Evolutionary conservation across 2,797 vertebrate species (phyloP).

Genomic region (Enteromius thamalakanensis): DNA sequence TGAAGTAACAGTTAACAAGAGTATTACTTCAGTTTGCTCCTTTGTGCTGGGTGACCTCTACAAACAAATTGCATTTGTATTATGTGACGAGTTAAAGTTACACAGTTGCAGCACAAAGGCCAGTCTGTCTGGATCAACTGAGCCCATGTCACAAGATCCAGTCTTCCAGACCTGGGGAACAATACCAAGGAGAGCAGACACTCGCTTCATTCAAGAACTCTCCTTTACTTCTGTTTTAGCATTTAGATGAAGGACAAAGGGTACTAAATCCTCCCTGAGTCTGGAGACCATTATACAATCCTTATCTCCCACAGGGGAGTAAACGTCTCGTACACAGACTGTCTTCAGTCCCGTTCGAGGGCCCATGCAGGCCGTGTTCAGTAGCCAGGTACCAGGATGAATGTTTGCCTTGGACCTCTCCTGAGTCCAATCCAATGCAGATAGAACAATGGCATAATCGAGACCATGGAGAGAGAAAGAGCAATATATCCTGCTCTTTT

Average conservation of each 20-base stretch:
- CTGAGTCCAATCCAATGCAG: conserved; percentile 18
- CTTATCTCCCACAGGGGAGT: conserved; percentile 67
- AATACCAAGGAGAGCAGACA: conserved; percentile 72
- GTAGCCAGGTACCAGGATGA: conserved; percentile 40
- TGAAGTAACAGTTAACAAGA: conserved; percentile 24
- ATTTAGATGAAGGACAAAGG: conserved; percentile 73
- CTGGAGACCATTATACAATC: conserved; percentile 64
- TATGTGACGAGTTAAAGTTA: conserved; percentile 69
- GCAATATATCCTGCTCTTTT: conserved; percentile 15
- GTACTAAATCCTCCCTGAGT: conserved; percentile 65
- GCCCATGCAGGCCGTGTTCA: conserved; percentile 10
- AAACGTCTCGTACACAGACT: conserved; percentile 57
- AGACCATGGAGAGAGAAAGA: conserved; percentile 4
- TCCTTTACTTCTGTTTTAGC: conserved; percentile 71
- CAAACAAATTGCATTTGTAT: conserved; percentile 60
- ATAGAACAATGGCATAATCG: conserved; percentile 41
- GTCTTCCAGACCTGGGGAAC: conserved; percentile 72
- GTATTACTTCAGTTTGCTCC: conserved; percentile 6
- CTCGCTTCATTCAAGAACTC: conserved; percentile 72
- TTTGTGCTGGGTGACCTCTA: conserved; percentile 42
- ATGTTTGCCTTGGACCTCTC: conserved; percentile 30
- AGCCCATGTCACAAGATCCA: conserved; percentile 79
- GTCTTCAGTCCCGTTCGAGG: conserved; percentile 53
- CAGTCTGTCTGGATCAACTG: conserved; percentile 73
- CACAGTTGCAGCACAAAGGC: conserved; percentile 74